Base-by-base conservation (phyloP, 2,888 invertebrate species). In the Notodonta dromedarius region DNA sequence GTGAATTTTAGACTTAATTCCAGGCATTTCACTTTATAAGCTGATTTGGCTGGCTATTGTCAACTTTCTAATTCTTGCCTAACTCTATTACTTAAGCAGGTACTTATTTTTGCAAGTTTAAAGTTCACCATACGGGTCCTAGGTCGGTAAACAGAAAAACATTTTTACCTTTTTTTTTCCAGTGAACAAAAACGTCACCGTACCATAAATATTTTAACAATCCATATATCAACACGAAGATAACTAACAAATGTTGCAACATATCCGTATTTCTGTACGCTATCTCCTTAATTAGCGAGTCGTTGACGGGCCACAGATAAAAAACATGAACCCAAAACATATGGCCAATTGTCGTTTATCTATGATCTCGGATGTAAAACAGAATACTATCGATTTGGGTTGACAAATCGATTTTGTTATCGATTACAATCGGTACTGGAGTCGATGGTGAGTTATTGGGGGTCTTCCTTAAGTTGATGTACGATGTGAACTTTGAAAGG, bases 331-430 rank as follows among this genome's bases (percentile, higher is more conserved):
- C 14, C 51, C 55, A 63, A 53, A 51, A 46, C 63, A 66, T 76
- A 69, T 52, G 52, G 6, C 52, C 52, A 32, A n/a, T 9, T 12
- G 9, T 35, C 32, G 14, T 52, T 52, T 32, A 52, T 52, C 52
- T 13, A 13, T 13, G 13, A 52, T 16, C 52, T 52, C 32, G 52
- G 52, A 52, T 32, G 52, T 52, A 13, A 52, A 52, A 52, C 52
- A 52, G 24, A 52, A 64, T 62, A 24, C 50, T 58, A 66, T 63
- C 65, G 71, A 65, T 70, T 65, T 42, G 62, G 24, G 61, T 60
- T 63, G 58, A 73, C 55, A 58, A 62, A 62, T 62, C 66, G 56
- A 72, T 74, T 65, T 72, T 64, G 60, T 61, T 52, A 52, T 52
- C 24, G 52, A 52, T 52, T 32, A 12, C 12, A 32, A 52, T 52